Evolutionary conservation across 2,797 vertebrate species (phyloP).

Genomic region (Acanthurus tractus): DNA sequence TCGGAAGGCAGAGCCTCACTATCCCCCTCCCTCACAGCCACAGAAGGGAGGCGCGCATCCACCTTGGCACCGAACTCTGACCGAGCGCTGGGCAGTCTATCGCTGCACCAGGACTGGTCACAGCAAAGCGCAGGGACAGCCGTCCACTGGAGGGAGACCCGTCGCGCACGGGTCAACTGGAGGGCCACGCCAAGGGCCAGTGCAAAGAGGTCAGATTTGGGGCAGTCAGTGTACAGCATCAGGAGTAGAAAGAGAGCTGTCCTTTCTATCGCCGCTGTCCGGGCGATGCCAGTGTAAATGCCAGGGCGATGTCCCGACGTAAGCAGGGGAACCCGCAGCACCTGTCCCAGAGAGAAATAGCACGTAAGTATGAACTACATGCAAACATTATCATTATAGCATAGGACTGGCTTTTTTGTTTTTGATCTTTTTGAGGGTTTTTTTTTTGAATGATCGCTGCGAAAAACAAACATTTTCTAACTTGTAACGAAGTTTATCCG

Average conservation of each 20-base stretch:
- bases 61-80: slow-evolving; percentile 66
- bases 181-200: slow-evolving; percentile 47
- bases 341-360: slow-evolving; percentile 96
- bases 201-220: slow-evolving; percentile 42
- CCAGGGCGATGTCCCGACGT: slow-evolving; percentile 99
- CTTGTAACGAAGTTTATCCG: slow-evolving; percentile 47
- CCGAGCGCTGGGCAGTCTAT: slow-evolving; percentile 61
- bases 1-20: slow-evolving; percentile 43
- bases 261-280: slow-evolving; percentile 90
- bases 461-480: slow-evolving; percentile 26
- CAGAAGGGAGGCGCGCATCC: slow-evolving; percentile 25
- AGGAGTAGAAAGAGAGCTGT: slow-evolving; percentile 85
- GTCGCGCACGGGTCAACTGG: slow-evolving; percentile 37
- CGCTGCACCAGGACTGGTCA: slow-evolving; percentile 62
- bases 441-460: not conserved
- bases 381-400: not conserved
- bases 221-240: slow-evolving; percentile 57
- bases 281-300: slow-evolving; percentile 98
- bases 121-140: slow-evolving; percentile 51
- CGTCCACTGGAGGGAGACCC: slow-evolving; percentile 38
- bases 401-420: not conserved
- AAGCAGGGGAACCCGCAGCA: slow-evolving; percentile 99
- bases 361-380: slow-evolving; percentile 86
- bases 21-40: slow-evolving; percentile 26
- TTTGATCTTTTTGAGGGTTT: not conserved